Percentiles rank a stretch among this genome's conserved stretches.
Evolutionary conservation across 2,888 invertebrate genomes (phyloP).

Genomic region (Micoletzkya japonica): DNA sequence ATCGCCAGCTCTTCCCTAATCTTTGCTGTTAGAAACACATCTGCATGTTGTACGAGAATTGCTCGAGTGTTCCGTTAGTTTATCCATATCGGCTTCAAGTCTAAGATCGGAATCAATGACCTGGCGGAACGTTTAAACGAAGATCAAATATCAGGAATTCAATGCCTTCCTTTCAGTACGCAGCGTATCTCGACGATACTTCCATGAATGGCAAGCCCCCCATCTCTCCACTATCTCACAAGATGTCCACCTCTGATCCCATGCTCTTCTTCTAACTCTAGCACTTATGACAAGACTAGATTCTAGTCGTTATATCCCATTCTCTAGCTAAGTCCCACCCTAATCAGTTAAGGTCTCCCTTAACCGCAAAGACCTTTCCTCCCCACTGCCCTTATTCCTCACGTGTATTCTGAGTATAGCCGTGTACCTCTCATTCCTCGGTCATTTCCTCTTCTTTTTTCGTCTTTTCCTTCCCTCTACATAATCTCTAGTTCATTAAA

Average conservation of each 20-base stretch:
- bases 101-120: too few species aligned
- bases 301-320: not conserved
- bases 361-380: constrained; percentile 3
- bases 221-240: constrained; percentile 47
- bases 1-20: too few species aligned
- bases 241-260: constrained; percentile 51
- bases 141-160: too few species aligned
- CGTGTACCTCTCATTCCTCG: not conserved
- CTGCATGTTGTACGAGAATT: too few species aligned
- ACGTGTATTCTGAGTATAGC: too few species aligned
- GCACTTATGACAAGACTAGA: not conserved
- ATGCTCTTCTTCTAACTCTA: constrained; percentile 50
- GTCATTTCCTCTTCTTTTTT: not conserved
- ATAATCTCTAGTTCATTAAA: constrained; percentile 12
- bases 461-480: not conserved
- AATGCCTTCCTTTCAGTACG: constrained; percentile 48
- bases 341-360: not conserved
- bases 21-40: too few species aligned
- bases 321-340: not conserved
- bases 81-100: too few species aligned
- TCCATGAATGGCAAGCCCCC: constrained; percentile 41
- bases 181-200: constrained; percentile 55
- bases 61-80: too few species aligned
- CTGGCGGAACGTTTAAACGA: too few species aligned
- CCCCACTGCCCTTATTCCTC: not conserved